These are phyloP conservation scores for Varroa destructor DNA, from an alignment of 1,140 invertebrate species.

Conservation along the genomic window DNA sequence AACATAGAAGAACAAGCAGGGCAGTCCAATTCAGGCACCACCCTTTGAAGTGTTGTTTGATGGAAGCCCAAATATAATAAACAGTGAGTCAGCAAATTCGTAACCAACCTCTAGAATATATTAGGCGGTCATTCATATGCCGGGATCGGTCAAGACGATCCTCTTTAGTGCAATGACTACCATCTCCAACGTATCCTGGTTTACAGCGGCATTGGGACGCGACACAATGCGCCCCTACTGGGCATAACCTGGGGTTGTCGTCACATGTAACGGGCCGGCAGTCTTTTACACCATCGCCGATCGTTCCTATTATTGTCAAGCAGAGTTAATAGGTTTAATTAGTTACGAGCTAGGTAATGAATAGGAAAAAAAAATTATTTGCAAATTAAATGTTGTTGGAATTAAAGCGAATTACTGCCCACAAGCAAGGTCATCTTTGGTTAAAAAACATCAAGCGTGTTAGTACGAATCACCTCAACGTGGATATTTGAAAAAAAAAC, in stretches of 20 bases:
- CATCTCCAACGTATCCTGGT: conserved; percentile 63
- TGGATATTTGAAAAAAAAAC: too few species aligned
- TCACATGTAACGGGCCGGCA: conserved; percentile 3
- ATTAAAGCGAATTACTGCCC: too few species aligned
- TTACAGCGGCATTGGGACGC: conserved; percentile 56
- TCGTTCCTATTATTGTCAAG: not conserved
- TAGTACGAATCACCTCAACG: not conserved
- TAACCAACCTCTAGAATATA: conserved; percentile 31
- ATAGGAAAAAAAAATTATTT: too few species aligned
- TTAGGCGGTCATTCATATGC: conserved; percentile 29
- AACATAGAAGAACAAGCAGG: not conserved
- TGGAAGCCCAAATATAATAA: too few species aligned
- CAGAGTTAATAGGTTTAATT: too few species aligned
- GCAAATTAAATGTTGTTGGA: too few species aligned
- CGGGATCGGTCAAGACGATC: conserved; percentile 21
- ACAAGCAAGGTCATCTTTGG: not conserved
- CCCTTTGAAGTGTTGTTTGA: too few species aligned
- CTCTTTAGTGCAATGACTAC: conserved; percentile 50
- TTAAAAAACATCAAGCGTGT: not conserved
- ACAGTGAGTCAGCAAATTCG: too few species aligned
- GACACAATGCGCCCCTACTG: conserved; percentile 1
- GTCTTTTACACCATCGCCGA: conserved; percentile 14
- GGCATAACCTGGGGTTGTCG: not conserved
- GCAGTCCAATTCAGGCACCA: not conserved
- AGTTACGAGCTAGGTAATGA: too few species aligned